Evolutionary conservation across 2,888 invertebrate genomes (phyloP), one percentile per base, ranked within the genome.

Genomic region (Agrochola lota): DNA sequence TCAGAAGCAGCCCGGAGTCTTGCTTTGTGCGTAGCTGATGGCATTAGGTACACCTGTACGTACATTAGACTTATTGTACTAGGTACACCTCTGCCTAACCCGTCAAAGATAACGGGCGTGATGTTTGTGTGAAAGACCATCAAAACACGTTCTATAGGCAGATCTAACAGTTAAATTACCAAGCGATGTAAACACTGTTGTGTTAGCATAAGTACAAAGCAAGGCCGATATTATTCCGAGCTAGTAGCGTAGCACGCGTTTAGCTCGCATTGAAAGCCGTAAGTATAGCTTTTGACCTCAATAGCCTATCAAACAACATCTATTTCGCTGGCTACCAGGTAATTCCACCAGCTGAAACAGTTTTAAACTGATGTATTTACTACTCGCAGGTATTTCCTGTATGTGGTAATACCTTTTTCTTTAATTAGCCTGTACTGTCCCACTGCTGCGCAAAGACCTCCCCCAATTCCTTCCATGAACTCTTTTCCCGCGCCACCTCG

Each of bases 121-220:
- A 52, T 52, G 8, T 52, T 52, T 52, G 20, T 8, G 20, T 52
- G 23, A 52, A 8, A 52, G 12, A 46, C 46, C 8, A 67, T 20
- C 67, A 67, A 49, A 5, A 15, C 20, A 49, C 8, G 35, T 15
- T 49, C 20, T 7, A 15, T 26, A 26, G 1, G 4, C 23, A 1
- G 15, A 9, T 11, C 46, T 26, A 26, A 17, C 46, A 66, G 57
- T 49, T 78, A 8, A 57, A 52, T 20, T 67, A 78, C n/a, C 30
- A 78, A 40, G n/a, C 20, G 23, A 30, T 20, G 49, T 78, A 52
- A 77, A 60, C 66, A 67, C 26, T 9, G 67, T n/a, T 52, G 6
- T 77, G 57, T 78, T 78, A 30, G 59, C 17, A 30, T 60, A 52
- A 67, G 43, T 67, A 59, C n/a, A 77, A 77, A 78, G 59, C 59